phyloP scores from a whole-genome alignment of 2,113 vertebrate species.

The Cavia porcellus region DNA sequence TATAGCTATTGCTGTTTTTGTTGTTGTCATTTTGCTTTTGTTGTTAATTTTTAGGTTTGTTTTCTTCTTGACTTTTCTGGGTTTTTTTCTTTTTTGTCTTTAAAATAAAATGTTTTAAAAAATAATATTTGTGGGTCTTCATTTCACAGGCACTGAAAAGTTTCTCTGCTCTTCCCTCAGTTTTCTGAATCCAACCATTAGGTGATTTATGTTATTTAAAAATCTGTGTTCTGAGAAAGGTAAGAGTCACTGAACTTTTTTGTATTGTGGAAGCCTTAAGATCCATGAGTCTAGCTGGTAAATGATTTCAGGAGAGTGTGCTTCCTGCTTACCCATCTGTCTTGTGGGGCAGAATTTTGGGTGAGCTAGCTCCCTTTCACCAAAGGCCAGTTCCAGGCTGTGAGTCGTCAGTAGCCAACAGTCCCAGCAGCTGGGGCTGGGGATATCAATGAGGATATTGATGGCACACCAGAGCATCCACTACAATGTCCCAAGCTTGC shows the following conservation, averaged over 20 bases:
- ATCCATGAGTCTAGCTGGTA: neutral
- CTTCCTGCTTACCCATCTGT: slow-evolving; percentile 15
- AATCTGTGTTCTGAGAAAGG: slow-evolving; percentile 21
- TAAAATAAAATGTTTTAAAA: too few species aligned
- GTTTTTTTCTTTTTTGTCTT: too few species aligned
- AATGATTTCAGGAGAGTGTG: neutral
- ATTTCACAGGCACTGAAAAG: neutral
- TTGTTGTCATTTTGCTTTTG: too few species aligned
- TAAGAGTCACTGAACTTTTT: neutral
- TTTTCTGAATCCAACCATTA: neutral
- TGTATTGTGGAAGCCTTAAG: slow-evolving; percentile 2
- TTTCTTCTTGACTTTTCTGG: too few species aligned
- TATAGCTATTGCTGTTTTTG: too few species aligned
- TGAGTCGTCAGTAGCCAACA: neutral
- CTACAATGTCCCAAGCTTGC: neutral
- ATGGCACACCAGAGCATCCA: neutral
- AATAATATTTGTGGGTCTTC: neutral
- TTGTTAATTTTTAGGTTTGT: too few species aligned
- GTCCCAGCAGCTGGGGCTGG: neutral
- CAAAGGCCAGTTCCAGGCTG: neutral
- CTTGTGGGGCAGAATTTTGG: neutral
- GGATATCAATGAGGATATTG: neutral
- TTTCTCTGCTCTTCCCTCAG: neutral
- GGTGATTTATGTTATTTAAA: neutral
- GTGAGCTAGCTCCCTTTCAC: neutral